These are phyloP conservation scores for Philypnodon macrostomus DNA, from an alignment of 2,797 vertebrate genomes.

Conservation along the genomic window DNA sequence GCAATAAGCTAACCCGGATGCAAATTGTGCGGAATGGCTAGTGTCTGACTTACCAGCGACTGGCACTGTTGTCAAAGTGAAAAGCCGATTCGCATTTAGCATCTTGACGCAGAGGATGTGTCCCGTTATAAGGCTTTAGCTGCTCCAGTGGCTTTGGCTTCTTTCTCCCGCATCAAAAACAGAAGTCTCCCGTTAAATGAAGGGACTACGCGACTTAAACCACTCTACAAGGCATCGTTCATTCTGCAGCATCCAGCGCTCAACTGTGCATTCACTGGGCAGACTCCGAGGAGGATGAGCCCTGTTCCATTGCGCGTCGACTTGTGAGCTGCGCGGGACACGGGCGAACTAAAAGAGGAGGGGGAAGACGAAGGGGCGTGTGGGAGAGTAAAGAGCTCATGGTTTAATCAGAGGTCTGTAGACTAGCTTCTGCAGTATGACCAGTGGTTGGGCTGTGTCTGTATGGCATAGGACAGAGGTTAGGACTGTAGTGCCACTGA, in stretches of 20 bases:
- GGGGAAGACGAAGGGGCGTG: background rate
- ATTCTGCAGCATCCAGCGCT: constrained; percentile 31
- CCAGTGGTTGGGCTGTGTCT: no score
- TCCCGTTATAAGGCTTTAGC: constrained; percentile 15
- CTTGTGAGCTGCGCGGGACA: constrained; percentile 14
- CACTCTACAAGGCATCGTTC: constrained; percentile 28
- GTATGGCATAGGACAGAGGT: no score
- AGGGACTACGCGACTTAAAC: constrained; percentile 5
- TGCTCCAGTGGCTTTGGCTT: constrained; percentile 21
- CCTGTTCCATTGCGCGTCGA: constrained; percentile 12
- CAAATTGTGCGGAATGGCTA: background rate
- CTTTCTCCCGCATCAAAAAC: background rate
- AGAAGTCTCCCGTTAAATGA: constrained; percentile 7
- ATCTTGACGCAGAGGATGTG: constrained; percentile 39
- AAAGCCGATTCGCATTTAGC: constrained; percentile 21
- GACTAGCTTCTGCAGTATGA: no score
- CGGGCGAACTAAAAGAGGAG: constrained; percentile 8
- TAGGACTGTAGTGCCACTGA: no score
- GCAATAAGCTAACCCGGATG: constrained; percentile 4
- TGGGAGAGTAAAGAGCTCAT: constrained; percentile 18
- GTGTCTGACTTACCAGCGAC: constrained; percentile 51
- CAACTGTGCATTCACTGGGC: constrained; percentile 10
- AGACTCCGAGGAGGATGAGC: constrained; percentile 19
- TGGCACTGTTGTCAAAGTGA: constrained; percentile 33
- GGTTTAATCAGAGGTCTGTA: no score